These are phyloP conservation scores for Theretra japonica DNA, from an alignment of 2,888 invertebrate species.

Conservation along the genomic window DNA sequence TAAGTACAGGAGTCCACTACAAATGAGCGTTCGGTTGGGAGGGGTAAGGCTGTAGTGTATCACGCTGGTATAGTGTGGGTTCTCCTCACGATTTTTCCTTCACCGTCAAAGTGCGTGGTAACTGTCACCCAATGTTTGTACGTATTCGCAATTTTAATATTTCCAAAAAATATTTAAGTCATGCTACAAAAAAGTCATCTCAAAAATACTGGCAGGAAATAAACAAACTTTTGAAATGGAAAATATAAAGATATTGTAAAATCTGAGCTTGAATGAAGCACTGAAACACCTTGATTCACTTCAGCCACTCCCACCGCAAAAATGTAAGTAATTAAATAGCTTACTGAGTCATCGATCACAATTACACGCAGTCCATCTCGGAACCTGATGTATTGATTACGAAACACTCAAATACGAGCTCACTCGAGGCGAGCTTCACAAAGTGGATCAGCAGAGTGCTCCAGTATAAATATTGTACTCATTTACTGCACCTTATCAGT, in stretches of 20 bases:
- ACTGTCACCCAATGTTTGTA: not conserved
- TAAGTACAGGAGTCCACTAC: too few relatives aligned
- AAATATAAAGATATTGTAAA: not conserved
- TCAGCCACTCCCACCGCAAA: not conserved
- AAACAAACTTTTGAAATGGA: not conserved
- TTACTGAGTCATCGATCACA: slow-evolving; percentile 64
- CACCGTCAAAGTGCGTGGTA: not conserved
- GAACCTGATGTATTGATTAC: slow-evolving; percentile 66
- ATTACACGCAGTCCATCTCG: slow-evolving; percentile 69
- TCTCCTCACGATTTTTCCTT: too few relatives aligned
- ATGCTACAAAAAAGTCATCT: too few relatives aligned
- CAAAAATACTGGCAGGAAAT: not conserved
- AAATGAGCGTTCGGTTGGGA: too few relatives aligned
- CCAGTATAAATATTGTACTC: slow-evolving; percentile 74
- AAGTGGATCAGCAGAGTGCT: slow-evolving; percentile 70
- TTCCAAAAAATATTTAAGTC: not conserved
- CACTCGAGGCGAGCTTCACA: slow-evolving; percentile 45
- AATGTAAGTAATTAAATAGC: slow-evolving; percentile 4
- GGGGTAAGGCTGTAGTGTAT: too few relatives aligned
- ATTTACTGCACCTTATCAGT: slow-evolving; percentile 67
- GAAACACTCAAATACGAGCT: slow-evolving; percentile 68
- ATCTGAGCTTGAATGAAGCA: not conserved
- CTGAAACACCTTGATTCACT: not conserved
- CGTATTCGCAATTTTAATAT: not conserved
- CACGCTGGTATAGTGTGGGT: too few relatives aligned